A percentile compares a stretch with the other conserved stretches of the same genome.
Conservation (phyloP, 1,140 invertebrate genomes). For the Sarcophaga bullata region DNA sequence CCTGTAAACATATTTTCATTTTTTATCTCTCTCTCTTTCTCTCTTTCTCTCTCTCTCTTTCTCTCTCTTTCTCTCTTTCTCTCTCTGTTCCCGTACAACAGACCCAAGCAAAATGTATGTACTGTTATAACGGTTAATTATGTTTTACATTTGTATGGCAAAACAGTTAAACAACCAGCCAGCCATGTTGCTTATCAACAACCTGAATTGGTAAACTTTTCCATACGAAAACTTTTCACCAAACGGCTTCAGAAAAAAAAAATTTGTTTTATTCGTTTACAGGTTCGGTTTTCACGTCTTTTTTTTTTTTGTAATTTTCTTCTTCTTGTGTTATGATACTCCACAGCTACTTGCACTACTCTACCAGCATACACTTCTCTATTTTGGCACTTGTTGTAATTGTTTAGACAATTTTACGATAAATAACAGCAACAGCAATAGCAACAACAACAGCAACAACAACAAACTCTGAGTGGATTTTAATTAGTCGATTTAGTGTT, state of each 20-base stretch:
- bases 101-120: too few relatives aligned
- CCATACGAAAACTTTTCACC: not conserved
- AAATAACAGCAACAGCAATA: too few relatives aligned
- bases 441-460: not conserved
- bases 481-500: conserved; percentile 22
- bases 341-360: not conserved
- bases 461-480: not conserved
- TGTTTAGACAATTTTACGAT: conserved; percentile 22
- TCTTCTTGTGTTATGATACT: not conserved
- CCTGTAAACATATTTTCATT: not conserved
- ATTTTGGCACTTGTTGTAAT: conserved; percentile 6
- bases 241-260: not conserved
- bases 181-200: not conserved
- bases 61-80: too few relatives aligned
- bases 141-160: not conserved
- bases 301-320: too few relatives aligned
- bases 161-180: not conserved
- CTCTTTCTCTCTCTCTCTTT: too few relatives aligned
- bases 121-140: not conserved
- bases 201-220: not conserved
- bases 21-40: too few relatives aligned
- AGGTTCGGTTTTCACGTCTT: not conserved
- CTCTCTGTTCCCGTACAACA: too few relatives aligned
- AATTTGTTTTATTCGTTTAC: not conserved
- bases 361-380: not conserved